Evolutionary conservation across 2,888 invertebrate genomes (phyloP), one percentile per base, ranked within the genome.

Genomic region (Yponomeuta evonymella): DNA sequence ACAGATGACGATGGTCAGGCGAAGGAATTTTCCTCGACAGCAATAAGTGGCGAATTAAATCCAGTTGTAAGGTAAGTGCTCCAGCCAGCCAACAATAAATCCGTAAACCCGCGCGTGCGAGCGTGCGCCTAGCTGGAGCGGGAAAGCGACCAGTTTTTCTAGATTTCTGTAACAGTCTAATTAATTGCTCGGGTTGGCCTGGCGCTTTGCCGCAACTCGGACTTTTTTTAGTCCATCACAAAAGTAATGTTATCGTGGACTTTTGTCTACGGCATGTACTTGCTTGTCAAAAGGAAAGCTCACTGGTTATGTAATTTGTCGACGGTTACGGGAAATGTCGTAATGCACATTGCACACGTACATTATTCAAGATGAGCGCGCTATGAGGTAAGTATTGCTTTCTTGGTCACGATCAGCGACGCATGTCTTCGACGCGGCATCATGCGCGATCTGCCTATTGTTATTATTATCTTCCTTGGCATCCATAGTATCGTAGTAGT

Each of bases 331-430:
- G 68, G 68, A 51, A 51, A 51, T 68, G n/a, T 68, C 58, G 68
- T 51, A 68, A 68, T 68, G 48, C 68, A 51, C 30, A 51, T 51
- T 68, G 68, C 68, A 68, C 68, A 68, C 68, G 67, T 36, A n/a
- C 51, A 67, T 67, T 23, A 68, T 68, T 48, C 68, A 33, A 68
- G 68, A 68, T 68, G 68, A 51, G 30, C 67, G 67, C 67, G 67
- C 15, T 11, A 48, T 67, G 68, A 51, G 29, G 51, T 33, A 65
- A 65, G 65, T 79, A 58, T 81, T 80, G 80, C 83, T 83, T 83
- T 83, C 83, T 80, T 78, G 77, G 75, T 78, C 76, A 77, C 77
- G 77, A 75, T 75, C 76, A 78, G 73, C 79, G 78, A 81, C 78
- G 79, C 82, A 80, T 80, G 76, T 36, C 67, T 64, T 64, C 29